Evolutionary conservation across 2,888 invertebrate genomes (phyloP).

Genomic region (Rotaria socialis): DNA sequence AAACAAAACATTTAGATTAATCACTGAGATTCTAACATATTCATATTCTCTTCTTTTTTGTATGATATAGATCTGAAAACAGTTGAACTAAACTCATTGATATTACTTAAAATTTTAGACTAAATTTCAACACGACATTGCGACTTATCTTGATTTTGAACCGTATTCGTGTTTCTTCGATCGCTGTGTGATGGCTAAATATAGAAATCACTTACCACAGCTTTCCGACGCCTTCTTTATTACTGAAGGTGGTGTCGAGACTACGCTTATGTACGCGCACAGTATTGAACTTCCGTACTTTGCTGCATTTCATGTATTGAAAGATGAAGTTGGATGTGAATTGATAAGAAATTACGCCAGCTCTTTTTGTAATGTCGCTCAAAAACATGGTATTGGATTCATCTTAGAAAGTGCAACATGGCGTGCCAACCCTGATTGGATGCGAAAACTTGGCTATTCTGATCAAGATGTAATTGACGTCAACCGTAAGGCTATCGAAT

Average conservation of each 20-base stretch:
- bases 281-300: neutral
- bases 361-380: neutral
- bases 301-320: neutral
- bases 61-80: too few relatives aligned
- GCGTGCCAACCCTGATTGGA: slow-evolving; percentile 13
- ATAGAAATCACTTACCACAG: neutral
- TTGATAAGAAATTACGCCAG: neutral
- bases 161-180: too few relatives aligned
- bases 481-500: neutral
- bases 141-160: too few relatives aligned
- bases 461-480: neutral
- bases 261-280: neutral
- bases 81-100: too few relatives aligned
- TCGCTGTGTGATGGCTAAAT: neutral
- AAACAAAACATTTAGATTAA: too few relatives aligned
- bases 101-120: too few relatives aligned
- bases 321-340: neutral
- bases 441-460: slow-evolving; percentile 14
- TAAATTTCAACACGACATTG: too few relatives aligned
- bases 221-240: neutral
- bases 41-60: too few relatives aligned
- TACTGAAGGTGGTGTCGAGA: neutral
- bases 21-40: too few relatives aligned
- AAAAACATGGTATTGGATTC: neutral
- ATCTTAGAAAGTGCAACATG: neutral